Base-by-base conservation (phyloP, 1,140 invertebrate genomes). In the Popillia japonica region DNA sequence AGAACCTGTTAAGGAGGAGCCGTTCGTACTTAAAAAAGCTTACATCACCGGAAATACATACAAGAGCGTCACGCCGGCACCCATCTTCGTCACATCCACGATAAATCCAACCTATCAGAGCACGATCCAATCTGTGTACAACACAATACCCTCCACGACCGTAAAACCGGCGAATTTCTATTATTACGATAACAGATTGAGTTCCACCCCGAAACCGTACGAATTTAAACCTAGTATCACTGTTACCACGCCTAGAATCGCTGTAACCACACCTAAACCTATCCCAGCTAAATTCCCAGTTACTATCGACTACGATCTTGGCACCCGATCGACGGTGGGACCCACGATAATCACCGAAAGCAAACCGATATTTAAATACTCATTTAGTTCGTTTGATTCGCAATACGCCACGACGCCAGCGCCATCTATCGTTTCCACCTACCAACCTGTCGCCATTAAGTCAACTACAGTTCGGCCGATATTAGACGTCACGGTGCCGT, bases 21-120 rank as follows among this genome's bases (percentile, higher is more conserved):
- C 86, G 42, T 88, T 89, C 77, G 87, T 87, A 72, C 87, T 88
- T 81, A 79, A 87, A 17, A 86, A 87, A 74, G 87, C 88, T 41
- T 90, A 90, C 76, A 87, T 88, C n/a, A 89, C 88, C 27, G 88
- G 88, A 72, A 40, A 59, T 77, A 40, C 4, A 40, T 17, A 40
- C 9, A 22, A 64, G 17, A 77, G 6, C 1, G 23, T 68, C 8
- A 44, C 23, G 11, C 64, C 48, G n/a, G 23, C 17, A 22, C 72
- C 72, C 3, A 34, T 41, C 9, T 68, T 68, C 9, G 22, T 68
- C 1, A 68, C 61, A 4, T 74, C 41, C 6, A 74, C 34, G 0
- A 8, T 74, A 8, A 44, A 27, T 7, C 72, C 34, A 4, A 22
- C 4, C n/a, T 74, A 74, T 74, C 72, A 74, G 42, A 74, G 41